Base-by-base conservation (phyloP, 2,888 invertebrate species). In the Trissolcus brochymenae region DNA sequence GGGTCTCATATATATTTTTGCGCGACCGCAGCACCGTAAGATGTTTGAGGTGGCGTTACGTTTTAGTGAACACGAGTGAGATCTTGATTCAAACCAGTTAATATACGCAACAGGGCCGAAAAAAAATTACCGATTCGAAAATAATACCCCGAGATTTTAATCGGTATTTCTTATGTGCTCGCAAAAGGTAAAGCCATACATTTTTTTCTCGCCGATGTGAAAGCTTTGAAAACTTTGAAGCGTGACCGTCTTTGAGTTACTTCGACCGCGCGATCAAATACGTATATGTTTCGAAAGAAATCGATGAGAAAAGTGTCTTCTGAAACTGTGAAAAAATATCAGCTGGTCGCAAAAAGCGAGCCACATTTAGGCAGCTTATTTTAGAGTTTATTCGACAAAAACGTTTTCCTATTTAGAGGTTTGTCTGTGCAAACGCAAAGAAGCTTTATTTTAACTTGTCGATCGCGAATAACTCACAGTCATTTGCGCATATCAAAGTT, bases 401-500 rank as follows among this genome's bases (percentile, higher is more conserved):
- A 25, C 6, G 55, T 70, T 57, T 35, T 55, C 55, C 70, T 68
- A 61, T 54, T 70, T 61, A 55, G 61, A 54, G 2, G 25, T 6
- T 60, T 54, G 71, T 62, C 71, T 57, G 56, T 49, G 66, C 55
- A 66, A 66, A 56, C 43, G 55, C 6, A 51, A 55, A 25, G 49
- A 49, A 55, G 49, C 59, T 67, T 50, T n/a, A n/a, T 43, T 57
- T 56, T 60, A 55, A 72, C 56, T 72, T 65, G 72, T 67, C 74
- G 65, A 66, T 25, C 25, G 56, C 41, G 73, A 74, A 71, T 74
- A 75, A 67, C 55, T 76, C 77, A 54, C 68, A 74, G 72, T 75
- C 77, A 78, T 79, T 79, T 79, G 68, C 76, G 78, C 78, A 73
- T 74, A 57, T 67, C 76, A 80, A 77, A 78, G 81, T 81, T 78